Percentiles rank a stretch among this genome's conserved stretches.
phyloP scores from a whole-genome alignment of 2,888 invertebrate genomes.

The Pedicia rivosa region DNA sequence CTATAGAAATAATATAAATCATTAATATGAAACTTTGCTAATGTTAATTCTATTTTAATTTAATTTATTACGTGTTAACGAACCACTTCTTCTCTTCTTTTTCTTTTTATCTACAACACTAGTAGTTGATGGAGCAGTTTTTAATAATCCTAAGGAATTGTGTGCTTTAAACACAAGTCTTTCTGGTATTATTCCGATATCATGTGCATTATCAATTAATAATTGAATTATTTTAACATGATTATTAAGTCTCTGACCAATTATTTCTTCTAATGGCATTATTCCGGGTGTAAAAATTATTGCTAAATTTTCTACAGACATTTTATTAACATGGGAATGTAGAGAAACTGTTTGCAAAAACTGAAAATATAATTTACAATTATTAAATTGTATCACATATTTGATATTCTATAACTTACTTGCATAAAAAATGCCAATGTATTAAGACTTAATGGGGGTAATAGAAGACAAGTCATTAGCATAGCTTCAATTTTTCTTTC shows the following conservation, averaged over 20 bases:
- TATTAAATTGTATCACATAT: not conserved
- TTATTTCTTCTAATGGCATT: constrained; percentile 58
- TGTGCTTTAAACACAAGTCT: constrained; percentile 34
- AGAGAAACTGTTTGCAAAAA: constrained; percentile 36
- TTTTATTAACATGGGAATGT: constrained; percentile 56
- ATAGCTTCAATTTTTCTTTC: constrained; percentile 40
- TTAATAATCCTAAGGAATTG: constrained; percentile 17
- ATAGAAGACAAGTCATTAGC: constrained; percentile 46
- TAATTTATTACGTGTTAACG: constrained; percentile 52
- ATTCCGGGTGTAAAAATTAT: constrained; percentile 75
- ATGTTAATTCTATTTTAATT: constrained; percentile 6
- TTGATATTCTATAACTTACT: constrained; percentile 26
- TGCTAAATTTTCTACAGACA: constrained; percentile 70
- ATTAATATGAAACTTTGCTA: constrained; percentile 4
- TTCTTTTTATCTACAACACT: constrained; percentile 37
- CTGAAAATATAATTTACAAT: not conserved
- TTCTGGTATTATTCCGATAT: constrained; percentile 57
- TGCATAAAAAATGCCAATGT: constrained; percentile 70
- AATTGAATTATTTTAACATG: constrained; percentile 57
- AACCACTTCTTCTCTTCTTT: constrained; percentile 74
- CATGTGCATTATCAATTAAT: constrained; percentile 59
- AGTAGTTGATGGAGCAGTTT: constrained; percentile 3
- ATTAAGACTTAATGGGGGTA: constrained; percentile 63
- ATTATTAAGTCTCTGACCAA: constrained; percentile 46
- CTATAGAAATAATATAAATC: constrained; percentile 30